phyloP scores from a whole-genome alignment of 2,888 invertebrate species.

The Nomada hirtipes region DNA sequence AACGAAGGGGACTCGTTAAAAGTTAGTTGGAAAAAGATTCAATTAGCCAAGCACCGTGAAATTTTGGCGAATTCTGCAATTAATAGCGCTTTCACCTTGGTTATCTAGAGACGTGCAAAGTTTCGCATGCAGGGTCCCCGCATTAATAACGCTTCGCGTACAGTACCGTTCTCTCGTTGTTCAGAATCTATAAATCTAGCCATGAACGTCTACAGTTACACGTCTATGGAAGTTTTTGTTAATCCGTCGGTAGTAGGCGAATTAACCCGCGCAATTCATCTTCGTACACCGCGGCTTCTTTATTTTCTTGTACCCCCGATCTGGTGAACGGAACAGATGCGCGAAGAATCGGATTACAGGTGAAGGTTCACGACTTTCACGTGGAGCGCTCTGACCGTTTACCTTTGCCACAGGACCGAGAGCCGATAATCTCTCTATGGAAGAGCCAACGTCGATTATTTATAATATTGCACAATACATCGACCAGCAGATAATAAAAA shows the following conservation, averaged over 20 bases:
- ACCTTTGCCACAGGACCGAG: constrained; percentile 44
- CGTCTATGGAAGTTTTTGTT: constrained; percentile 52
- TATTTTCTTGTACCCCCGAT: constrained; percentile 35
- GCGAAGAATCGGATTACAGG: constrained; percentile 65
- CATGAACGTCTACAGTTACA: constrained; percentile 54
- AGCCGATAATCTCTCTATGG: constrained; percentile 25
- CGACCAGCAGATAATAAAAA: background rate
- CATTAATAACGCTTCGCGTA: constrained; percentile 36
- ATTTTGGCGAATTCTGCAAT: constrained; percentile 10
- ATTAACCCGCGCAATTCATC: constrained; percentile 61
- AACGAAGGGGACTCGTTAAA: background rate
- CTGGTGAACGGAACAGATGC: constrained; percentile 58
- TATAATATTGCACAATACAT: constrained; percentile 33
- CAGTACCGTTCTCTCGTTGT: constrained; percentile 53
- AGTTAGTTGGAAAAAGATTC: background rate
- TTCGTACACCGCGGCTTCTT: constrained; percentile 46
- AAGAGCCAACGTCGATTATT: constrained; percentile 28
- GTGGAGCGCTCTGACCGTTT: constrained; percentile 34
- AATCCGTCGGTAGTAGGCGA: constrained; percentile 60
- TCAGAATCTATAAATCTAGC: constrained; percentile 53
- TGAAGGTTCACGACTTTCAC: constrained; percentile 65
- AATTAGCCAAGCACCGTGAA: constrained; percentile 3
- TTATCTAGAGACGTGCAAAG: background rate
- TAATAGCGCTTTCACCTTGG: constrained; percentile 28
- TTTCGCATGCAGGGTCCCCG: constrained; percentile 19